Percentiles rank a stretch among this genome's conserved stretches.
phyloP scores from a whole-genome alignment of 2,888 invertebrate species.

The Maniola hyperantus region DNA sequence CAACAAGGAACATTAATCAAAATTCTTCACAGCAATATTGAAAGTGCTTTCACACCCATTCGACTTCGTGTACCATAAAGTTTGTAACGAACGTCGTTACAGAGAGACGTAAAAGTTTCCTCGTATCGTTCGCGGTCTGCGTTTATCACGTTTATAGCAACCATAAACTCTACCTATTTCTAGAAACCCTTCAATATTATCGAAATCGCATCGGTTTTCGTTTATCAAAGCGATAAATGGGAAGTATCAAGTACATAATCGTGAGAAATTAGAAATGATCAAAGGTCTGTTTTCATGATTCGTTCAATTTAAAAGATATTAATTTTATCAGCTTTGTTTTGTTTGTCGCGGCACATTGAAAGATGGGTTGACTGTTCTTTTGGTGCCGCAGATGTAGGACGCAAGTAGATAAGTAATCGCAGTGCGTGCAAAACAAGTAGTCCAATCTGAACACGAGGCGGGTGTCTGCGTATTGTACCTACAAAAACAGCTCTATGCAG shows the following conservation, averaged over 20 bases:
- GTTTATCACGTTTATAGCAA: slow-evolving; percentile 3
- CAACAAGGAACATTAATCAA: slow-evolving; percentile 14
- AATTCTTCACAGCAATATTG: slow-evolving; percentile 16
- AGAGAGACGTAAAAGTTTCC: slow-evolving; percentile 12
- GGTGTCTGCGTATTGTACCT: too few species aligned
- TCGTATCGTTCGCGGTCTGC: slow-evolving; percentile 1
- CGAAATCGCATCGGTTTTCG: neutral
- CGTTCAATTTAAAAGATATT: too few species aligned
- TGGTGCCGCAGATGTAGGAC: neutral
- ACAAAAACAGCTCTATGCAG: too few species aligned
- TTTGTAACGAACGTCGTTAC: slow-evolving; percentile 25
- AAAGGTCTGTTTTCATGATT: too few species aligned
- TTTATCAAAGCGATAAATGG: neutral
- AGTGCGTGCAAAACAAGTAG: too few species aligned
- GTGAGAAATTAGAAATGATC: too few species aligned
- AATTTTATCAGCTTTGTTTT: too few species aligned
- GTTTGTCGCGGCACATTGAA: too few species aligned
- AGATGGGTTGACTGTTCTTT: neutral
- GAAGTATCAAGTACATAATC: too few species aligned
- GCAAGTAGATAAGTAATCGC: too few species aligned
- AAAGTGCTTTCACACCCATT: slow-evolving; percentile 17
- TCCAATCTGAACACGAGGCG: too few species aligned
- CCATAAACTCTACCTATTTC: neutral
- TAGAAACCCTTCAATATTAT: slow-evolving; percentile 1
- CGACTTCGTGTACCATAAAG: slow-evolving; percentile 20